Base-by-base conservation (phyloP, 2,113 vertebrate species). In the Peucedramus taeniatus region DNA sequence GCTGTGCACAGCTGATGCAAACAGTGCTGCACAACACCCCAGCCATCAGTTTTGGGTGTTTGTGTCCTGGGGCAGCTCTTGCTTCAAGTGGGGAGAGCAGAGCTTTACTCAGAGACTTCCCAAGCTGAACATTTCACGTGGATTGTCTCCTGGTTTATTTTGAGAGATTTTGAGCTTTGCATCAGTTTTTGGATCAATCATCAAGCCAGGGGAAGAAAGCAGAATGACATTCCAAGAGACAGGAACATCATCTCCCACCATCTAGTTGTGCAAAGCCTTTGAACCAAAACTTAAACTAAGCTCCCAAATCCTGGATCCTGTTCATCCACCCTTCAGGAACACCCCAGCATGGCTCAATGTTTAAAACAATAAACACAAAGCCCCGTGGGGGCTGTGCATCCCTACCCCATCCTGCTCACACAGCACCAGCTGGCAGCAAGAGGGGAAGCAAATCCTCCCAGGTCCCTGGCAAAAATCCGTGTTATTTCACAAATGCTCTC, bases 211-310 rank as follows among this genome's bases (percentile, higher is more conserved):
- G 1, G 26, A 57, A 66, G 60, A 44, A 76, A 90, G 49, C 30
- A 90, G 31, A 24, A 10, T 0, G 11, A 5, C 0, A 0, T 24
- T n/a, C 31, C 0, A 1, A n/a, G 50, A 70, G 15, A 63, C 42
- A 10, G 0, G 1, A 79, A 60, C 24, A n/a, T 66, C 56, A 24
- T 13, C 39, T 87, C 72, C 50, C 45, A 53, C n/a, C 30, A 13
- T 3, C 17, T 2, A 37, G 28, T 10, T 30, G 30, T 17, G 13
- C 42, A 74, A 24, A 77, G 42, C 28, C 45, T 88, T 69, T 44
- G 53, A 90, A 74, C 3, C 8, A n/a, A 17, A 10, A 37, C 9
- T 64, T 56, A 26, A 72, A 31, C 19, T 69, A 33, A 88, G 66
- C 13, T 53, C 68, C 33, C 54, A 86, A 47, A 80, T 65, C 79